Percentiles rank a stretch among this genome's conserved stretches.
Evolutionary conservation across 2,888 invertebrate species (phyloP).

Genomic region (Ellobium chinense): DNA sequence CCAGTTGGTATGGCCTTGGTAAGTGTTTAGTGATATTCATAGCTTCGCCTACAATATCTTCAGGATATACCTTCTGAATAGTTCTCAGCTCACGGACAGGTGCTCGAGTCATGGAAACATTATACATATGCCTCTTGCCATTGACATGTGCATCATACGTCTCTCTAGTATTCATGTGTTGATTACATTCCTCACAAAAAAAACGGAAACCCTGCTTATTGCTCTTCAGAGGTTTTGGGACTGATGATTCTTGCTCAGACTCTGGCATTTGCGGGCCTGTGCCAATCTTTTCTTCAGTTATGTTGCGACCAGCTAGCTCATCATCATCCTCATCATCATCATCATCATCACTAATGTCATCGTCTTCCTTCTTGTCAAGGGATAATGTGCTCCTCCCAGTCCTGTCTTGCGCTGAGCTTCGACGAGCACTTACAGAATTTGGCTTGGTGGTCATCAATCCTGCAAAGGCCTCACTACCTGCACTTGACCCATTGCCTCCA

Average conservation of each 20-base stretch:
- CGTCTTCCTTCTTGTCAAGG: slow-evolving; percentile 1
- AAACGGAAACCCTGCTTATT: slow-evolving; percentile 28
- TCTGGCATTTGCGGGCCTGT: background rate
- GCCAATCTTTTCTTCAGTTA: background rate
- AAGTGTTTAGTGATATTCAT: slow-evolving; percentile 47
- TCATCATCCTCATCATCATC: slow-evolving; percentile 27
- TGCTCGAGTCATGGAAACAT: slow-evolving; percentile 56
- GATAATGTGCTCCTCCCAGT: background rate
- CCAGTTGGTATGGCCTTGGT: slow-evolving; percentile 69
- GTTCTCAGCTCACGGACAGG: slow-evolving; percentile 45
- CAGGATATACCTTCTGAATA: background rate
- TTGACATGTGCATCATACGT: slow-evolving; percentile 58
- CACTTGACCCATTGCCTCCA: background rate
- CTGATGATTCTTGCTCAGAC: background rate
- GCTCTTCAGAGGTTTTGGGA: background rate
- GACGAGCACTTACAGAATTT: background rate
- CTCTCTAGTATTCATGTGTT: slow-evolving; percentile 62
- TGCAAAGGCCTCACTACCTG: background rate
- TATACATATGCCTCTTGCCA: slow-evolving; percentile 59
- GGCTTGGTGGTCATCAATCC: background rate
- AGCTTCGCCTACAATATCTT: background rate
- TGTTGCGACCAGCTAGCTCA: slow-evolving; percentile 12
- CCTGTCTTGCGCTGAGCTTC: background rate
- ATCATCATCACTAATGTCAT: slow-evolving; percentile 30
- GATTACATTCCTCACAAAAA: slow-evolving; percentile 58